A percentile compares a stretch with the other conserved stretches of the same genome.
These are phyloP conservation scores for Coecobrya sp. DNA, from an alignment of 2,888 invertebrate genomes.

Conservation along the genomic window DNA sequence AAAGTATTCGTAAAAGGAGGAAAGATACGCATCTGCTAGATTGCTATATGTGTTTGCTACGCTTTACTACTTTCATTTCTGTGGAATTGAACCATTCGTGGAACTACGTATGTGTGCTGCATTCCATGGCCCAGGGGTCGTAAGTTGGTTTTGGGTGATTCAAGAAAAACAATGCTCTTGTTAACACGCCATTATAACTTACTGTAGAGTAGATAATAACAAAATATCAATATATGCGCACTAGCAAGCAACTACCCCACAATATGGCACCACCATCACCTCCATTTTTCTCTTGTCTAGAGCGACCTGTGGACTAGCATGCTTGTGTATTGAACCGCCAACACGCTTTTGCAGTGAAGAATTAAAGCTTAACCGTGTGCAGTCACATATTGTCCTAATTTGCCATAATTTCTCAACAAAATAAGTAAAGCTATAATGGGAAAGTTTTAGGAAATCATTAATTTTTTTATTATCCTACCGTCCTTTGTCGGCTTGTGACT, in stretches of 20 bases:
- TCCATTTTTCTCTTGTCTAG: neutral
- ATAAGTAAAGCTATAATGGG: slow-evolving; percentile 20
- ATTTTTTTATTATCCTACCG: slow-evolving; percentile 15
- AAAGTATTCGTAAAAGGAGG: neutral
- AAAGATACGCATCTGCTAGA: slow-evolving; percentile 19
- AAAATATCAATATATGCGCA: too few relatives aligned
- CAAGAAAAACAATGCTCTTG: slow-evolving; percentile 74
- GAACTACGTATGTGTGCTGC: neutral
- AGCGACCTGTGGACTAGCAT: slow-evolving; percentile 59
- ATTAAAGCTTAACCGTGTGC: slow-evolving; percentile 33
- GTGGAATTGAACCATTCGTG: neutral
- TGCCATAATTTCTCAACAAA: slow-evolving; percentile 42
- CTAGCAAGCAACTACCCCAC: slow-evolving; percentile 1
- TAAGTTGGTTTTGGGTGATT: slow-evolving; percentile 52
- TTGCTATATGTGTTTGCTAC: neutral
- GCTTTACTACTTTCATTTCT: neutral
- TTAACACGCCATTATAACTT: slow-evolving; percentile 72
- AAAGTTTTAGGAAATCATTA: slow-evolving; percentile 65
- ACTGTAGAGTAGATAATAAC: slow-evolving; percentile 6
- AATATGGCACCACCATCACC: slow-evolving; percentile 33
- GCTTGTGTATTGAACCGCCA: neutral
- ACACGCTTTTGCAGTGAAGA: neutral
- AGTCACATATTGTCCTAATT: slow-evolving; percentile 72
- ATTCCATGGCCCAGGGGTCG: too few relatives aligned
- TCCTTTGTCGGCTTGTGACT: neutral